A percentile compares a stretch with the other conserved stretches of the same genome.
Conservation (phyloP, 1,140 invertebrate species). For the Maconellicoccus hirsutus region DNA sequence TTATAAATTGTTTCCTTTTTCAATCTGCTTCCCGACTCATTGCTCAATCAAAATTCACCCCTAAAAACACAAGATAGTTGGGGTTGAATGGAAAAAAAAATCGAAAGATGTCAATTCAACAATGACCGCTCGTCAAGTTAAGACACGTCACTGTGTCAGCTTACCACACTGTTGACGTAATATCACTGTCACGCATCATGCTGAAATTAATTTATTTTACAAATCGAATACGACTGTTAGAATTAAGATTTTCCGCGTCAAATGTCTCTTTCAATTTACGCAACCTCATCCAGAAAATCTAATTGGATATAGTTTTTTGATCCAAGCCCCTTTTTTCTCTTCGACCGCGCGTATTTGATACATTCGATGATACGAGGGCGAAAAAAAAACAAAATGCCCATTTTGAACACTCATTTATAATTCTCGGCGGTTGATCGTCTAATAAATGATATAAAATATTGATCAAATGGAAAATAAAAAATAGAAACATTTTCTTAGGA, state of each 20-base stretch:
- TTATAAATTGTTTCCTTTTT: not conserved
- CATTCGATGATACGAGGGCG: not conserved
- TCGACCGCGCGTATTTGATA: not conserved
- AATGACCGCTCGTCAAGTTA: conserved; percentile 7
- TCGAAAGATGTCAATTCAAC: not conserved
- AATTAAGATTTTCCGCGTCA: not conserved
- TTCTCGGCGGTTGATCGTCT: not conserved
- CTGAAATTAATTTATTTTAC: not conserved
- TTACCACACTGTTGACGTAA: not conserved
- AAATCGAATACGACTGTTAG: not conserved
- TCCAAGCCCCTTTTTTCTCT: not conserved
- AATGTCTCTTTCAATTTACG: not conserved
- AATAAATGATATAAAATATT: too few relatives aligned
- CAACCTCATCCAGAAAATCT: not conserved
- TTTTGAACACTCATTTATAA: not conserved
- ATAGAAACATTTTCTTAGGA: too few relatives aligned
- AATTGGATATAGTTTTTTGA: not conserved
- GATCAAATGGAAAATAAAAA: too few relatives aligned
- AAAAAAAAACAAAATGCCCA: not conserved
- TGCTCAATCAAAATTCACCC: not conserved
- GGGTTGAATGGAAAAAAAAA: not conserved
- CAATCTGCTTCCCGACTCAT: not conserved
- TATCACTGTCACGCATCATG: not conserved
- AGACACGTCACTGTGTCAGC: not conserved
- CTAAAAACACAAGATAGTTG: not conserved